Base-by-base conservation (phyloP, 2,888 invertebrate species). In the Pachliopta kotzebuea region DNA sequence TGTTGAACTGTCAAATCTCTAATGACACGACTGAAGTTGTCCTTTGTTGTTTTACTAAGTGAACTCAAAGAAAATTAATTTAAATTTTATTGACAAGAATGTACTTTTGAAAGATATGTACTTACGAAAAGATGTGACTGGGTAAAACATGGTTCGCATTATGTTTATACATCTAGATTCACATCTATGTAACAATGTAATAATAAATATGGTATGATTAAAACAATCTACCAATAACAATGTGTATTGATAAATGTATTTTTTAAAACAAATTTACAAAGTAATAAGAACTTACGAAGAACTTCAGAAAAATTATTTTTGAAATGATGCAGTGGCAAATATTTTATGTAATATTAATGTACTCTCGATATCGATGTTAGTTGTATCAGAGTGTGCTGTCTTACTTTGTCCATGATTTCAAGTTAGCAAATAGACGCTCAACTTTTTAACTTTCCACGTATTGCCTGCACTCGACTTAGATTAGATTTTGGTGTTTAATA, bases 1-100 rank as follows among this genome's bases (percentile, higher is more conserved):
- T 60, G 53, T 60, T 42, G 23, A 24, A 53, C 53, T 53, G 60
- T 60, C 60, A 53, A 42, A 53, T 42, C n/a, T 42, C 37, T 37
- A 42, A 53, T n/a, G 21, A 9, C 45, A 45, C 53, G 52, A 26
- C 18, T 37, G 24, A 21, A 60, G 31, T 60, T 60, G 60, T 53
- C 42, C 21, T 53, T 59, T 49, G 50, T 24, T 29, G 18, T 59
- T n/a, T 21, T 50, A 59, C 50, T 50, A 29, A 29, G 49, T 59
- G 50, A 52, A 52, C 0, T n/a, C 50, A 9, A 52, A 52, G 45
- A 45, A 45, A 45, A 45, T 37, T 7, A n/a, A 4, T 6, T 7
- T 0, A 6, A 4, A n/a, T 18, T n/a, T 4, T n/a, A 45, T 4
- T 18, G 6, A 45, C n/a, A 11, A n/a, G 18, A 0, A 4, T n/a